Percentiles rank a stretch among this genome's conserved stretches.
phyloP scores from a whole-genome alignment of 2,888 invertebrate genomes.

The Meiosimyza platycephala region DNA sequence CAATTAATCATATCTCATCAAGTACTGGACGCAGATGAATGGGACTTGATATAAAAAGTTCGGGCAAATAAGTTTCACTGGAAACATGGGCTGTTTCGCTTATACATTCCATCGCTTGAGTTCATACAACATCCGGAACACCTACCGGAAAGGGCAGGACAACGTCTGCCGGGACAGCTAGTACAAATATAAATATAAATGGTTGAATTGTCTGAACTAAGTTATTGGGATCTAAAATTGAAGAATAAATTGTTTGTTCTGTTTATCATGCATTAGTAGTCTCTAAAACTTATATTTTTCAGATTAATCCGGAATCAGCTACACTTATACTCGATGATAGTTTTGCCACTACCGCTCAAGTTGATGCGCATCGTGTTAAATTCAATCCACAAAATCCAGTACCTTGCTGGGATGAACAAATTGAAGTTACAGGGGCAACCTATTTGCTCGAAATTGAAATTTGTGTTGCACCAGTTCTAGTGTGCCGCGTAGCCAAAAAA shows the following conservation, averaged over 20 bases:
- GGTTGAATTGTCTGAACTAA: too few species aligned
- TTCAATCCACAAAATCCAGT: slow-evolving; percentile 80
- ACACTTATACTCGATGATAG: slow-evolving; percentile 83
- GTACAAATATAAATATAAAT: too few species aligned
- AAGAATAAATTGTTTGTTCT: not conserved
- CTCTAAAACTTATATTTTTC: slow-evolving; percentile 10
- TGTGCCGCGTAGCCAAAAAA: slow-evolving; percentile 83
- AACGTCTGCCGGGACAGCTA: too few species aligned
- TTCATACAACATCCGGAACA: too few species aligned
- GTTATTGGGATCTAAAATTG: too few species aligned
- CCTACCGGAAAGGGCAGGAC: too few species aligned
- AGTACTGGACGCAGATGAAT: too few species aligned
- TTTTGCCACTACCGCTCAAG: slow-evolving; percentile 77
- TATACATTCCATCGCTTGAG: too few species aligned
- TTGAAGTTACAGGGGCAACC: slow-evolving; percentile 55
- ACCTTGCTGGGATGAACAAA: slow-evolving; percentile 82
- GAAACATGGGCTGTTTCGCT: too few species aligned
- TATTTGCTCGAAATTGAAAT: slow-evolving; percentile 69
- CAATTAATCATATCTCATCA: too few species aligned
- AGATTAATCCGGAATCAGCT: slow-evolving; percentile 65
- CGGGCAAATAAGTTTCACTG: too few species aligned
- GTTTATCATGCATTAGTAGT: not conserved
- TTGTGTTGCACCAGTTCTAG: slow-evolving; percentile 85
- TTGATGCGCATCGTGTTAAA: slow-evolving; percentile 70
- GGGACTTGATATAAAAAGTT: too few species aligned